Percentiles rank a stretch among this genome's conserved stretches.
These are phyloP conservation scores for Drosophila lacicola DNA, from an alignment of 2,888 invertebrate genomes.

Conservation along the genomic window DNA sequence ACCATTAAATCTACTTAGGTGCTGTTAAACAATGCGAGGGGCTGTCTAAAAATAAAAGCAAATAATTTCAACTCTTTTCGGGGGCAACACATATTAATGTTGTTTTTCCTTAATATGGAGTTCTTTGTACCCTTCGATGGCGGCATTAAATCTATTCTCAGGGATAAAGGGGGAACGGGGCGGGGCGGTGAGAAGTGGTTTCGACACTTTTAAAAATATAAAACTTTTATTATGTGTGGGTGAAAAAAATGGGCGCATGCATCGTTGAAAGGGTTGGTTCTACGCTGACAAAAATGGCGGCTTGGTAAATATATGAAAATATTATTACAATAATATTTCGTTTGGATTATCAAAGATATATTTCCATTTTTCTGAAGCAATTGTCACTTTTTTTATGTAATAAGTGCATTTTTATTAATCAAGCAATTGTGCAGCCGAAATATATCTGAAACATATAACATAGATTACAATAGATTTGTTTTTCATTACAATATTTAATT, in stretches of 20 bases:
- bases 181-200: slow-evolving; percentile 4
- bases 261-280: too few relatives aligned
- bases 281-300: slow-evolving; percentile 42
- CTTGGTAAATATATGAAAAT: not conserved
- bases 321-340: not conserved
- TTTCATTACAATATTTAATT: too few relatives aligned
- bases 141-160: slow-evolving; percentile 9
- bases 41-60: slow-evolving; percentile 67
- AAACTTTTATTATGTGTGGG: slow-evolving; percentile 13
- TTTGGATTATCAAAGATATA: not conserved
- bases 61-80: slow-evolving; percentile 68
- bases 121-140: slow-evolving; percentile 21
- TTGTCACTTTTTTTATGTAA: too few relatives aligned
- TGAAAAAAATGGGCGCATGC: slow-evolving; percentile 37
- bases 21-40: slow-evolving; percentile 27
- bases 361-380: not conserved
- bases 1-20: slow-evolving; percentile 29
- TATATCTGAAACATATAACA: too few relatives aligned
- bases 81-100: slow-evolving; percentile 51
- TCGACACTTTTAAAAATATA: too few relatives aligned
- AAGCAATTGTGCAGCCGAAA: too few relatives aligned
- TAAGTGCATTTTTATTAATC: too few relatives aligned
- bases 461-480: too few relatives aligned
- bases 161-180: slow-evolving; percentile 6
- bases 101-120: slow-evolving; percentile 74